Conservation (phyloP, 2,797 vertebrate species). For the Tympanoctomys barrerae region DNA sequence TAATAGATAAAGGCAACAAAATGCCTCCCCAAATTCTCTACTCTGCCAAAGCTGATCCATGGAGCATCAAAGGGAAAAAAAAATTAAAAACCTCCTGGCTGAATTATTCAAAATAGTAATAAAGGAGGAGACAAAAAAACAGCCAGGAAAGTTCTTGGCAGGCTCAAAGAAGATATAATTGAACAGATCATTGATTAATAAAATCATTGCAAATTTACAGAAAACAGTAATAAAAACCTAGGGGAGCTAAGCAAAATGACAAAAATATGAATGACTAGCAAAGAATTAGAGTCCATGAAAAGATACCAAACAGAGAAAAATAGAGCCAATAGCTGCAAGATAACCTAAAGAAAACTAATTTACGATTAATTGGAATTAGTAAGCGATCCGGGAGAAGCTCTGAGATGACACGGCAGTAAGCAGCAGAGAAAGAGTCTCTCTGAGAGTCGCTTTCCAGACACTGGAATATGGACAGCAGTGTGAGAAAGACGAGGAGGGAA, state of each 20-base stretch:
- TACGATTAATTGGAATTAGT: neutral
- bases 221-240: neutral
- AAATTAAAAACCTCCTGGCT: neutral
- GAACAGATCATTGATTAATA: neutral
- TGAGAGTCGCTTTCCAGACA: too few species aligned
- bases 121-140: neutral
- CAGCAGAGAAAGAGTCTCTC: too few species aligned
- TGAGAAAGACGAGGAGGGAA: too few species aligned
- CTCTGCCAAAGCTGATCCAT: neutral
- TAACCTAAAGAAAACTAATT: neutral
- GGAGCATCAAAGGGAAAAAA: neutral
- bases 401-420: too few species aligned
- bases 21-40: neutral
- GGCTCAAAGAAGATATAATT: neutral
- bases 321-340: neutral
- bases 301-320: neutral
- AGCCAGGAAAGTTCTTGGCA: neutral
- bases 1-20: neutral
- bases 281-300: neutral
- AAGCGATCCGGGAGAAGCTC: neutral
- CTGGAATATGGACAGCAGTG: too few species aligned
- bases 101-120: neutral
- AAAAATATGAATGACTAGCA: neutral
- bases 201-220: neutral
- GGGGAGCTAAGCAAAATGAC: neutral